A percentile compares a stretch with the other conserved stretches of the same genome.
These are phyloP conservation scores for Drosophila robusta DNA, from an alignment of 2,888 invertebrate genomes.

Conservation along the genomic window DNA sequence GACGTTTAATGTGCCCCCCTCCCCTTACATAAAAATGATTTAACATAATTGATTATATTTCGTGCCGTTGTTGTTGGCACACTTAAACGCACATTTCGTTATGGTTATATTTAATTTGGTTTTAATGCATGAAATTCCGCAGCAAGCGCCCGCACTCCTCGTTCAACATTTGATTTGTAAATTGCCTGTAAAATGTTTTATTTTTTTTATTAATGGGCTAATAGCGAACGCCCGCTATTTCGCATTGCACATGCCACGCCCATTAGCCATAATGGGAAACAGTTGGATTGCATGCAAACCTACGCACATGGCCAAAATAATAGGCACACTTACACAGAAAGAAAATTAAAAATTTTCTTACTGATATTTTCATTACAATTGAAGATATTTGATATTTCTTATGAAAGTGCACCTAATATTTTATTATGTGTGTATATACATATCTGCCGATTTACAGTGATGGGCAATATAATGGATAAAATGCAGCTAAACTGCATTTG, in stretches of 20 bases:
- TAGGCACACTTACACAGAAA: not conserved
- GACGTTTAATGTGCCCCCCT: constrained; percentile 13
- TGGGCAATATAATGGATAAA: too few species aligned
- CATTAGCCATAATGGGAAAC: not conserved
- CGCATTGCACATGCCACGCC: constrained; percentile 33
- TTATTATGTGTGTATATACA: too few species aligned
- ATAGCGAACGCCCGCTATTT: constrained; percentile 12
- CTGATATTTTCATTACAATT: too few species aligned
- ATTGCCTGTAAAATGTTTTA: constrained; percentile 42
- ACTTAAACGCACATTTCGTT: constrained; percentile 39
- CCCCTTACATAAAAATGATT: constrained; percentile 8
- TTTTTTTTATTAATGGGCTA: constrained; percentile 48
- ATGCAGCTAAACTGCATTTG: too few species aligned
- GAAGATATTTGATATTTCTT: too few species aligned
- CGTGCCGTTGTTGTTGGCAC: constrained; percentile 9
- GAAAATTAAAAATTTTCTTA: not conserved
- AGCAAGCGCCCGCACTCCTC: not conserved
- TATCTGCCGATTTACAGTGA: too few species aligned
- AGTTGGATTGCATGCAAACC: not conserved
- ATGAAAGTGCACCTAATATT: too few species aligned
- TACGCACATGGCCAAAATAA: not conserved
- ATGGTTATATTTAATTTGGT: constrained; percentile 24
- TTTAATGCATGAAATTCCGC: constrained; percentile 24
- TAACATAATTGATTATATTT: constrained; percentile 49
- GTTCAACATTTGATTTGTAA: constrained; percentile 17